A percentile compares a stretch with the other conserved stretches of the same genome.
Conservation (phyloP, 2,797 vertebrate species). For the Dipus sagitta region DNA sequence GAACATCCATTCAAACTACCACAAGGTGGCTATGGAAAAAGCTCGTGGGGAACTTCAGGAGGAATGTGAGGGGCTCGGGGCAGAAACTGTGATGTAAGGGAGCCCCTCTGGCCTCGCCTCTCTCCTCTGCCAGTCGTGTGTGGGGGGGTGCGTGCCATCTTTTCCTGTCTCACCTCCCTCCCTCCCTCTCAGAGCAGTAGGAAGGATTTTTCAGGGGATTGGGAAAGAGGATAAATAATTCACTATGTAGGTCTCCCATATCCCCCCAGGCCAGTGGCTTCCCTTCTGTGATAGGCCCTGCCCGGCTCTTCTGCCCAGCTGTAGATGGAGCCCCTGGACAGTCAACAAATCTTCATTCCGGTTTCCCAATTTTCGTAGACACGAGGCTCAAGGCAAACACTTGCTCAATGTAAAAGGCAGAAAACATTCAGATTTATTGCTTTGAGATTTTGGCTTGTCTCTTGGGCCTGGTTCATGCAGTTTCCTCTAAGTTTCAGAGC, state of each 20-base stretch:
- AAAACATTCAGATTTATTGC: constrained; percentile 79
- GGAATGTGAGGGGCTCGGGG: no score
- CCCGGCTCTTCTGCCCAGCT: neutral
- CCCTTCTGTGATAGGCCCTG: neutral
- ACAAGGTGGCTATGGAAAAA: no score
- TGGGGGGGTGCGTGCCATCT: no score
- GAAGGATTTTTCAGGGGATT: neutral
- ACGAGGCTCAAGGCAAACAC: constrained; percentile 2
- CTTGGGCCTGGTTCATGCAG: constrained; percentile 82
- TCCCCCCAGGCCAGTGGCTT: neutral
- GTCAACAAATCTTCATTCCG: neutral
- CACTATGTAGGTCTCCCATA: no score
- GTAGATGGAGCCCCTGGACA: constrained; percentile 6
- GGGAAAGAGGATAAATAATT: neutral
- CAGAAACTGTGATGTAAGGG: no score
- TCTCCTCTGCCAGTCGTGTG: neutral
- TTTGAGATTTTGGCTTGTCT: constrained; percentile 78
- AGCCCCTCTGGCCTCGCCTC: neutral
- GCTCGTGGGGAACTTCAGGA: no score
- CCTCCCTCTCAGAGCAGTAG: neutral
- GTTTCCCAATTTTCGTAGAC: neutral
- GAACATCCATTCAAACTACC: no score
- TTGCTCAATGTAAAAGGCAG: constrained; percentile 65
- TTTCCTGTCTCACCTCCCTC: neutral
- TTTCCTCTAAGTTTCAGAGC: constrained; percentile 71